These are phyloP conservation scores for Procavia capensis DNA, from an alignment of 2,113 vertebrate genomes.

Conservation along the genomic window DNA sequence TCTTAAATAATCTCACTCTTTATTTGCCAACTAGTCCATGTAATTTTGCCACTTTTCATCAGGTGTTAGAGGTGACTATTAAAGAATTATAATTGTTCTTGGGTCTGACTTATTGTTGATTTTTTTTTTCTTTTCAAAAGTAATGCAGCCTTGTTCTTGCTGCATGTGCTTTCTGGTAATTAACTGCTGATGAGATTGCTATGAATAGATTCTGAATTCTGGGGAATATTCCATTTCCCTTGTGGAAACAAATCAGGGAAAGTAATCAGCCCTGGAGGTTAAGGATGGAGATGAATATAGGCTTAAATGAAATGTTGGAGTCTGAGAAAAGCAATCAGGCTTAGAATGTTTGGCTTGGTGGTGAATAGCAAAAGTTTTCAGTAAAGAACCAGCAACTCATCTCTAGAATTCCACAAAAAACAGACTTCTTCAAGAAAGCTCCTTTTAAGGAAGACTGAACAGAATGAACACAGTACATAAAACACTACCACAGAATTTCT, in stretches of 20 bases:
- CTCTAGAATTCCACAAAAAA: constrained; percentile 50
- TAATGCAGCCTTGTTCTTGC: background rate
- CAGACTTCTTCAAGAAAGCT: background rate
- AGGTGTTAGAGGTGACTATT: constrained; percentile 4
- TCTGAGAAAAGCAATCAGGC: constrained; percentile 26
- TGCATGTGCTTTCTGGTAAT: constrained; percentile 35
- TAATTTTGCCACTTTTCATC: background rate
- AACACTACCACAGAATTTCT: background rate
- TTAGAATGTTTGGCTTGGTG: background rate
- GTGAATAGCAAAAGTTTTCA: constrained; percentile 14
- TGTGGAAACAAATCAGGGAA: constrained; percentile 49
- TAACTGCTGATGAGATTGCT: background rate
- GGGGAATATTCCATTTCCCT: constrained; percentile 45
- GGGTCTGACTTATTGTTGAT: background rate
- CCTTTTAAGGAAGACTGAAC: constrained; percentile 25
- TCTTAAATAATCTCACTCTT: constrained; percentile 26
- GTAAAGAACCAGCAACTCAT: constrained; percentile 6
- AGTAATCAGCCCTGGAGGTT: constrained; percentile 50
- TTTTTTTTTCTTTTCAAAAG: constrained; percentile 49
- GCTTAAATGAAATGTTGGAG: constrained; percentile 22
- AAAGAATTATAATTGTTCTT: background rate
- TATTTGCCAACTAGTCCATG: constrained; percentile 14
- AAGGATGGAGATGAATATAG: constrained; percentile 19
- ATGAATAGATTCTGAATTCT: constrained; percentile 51
- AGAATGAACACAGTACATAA: background rate